Base-by-base conservation (phyloP, 2,797 vertebrate genomes). In the Acanthis flammea region DNA sequence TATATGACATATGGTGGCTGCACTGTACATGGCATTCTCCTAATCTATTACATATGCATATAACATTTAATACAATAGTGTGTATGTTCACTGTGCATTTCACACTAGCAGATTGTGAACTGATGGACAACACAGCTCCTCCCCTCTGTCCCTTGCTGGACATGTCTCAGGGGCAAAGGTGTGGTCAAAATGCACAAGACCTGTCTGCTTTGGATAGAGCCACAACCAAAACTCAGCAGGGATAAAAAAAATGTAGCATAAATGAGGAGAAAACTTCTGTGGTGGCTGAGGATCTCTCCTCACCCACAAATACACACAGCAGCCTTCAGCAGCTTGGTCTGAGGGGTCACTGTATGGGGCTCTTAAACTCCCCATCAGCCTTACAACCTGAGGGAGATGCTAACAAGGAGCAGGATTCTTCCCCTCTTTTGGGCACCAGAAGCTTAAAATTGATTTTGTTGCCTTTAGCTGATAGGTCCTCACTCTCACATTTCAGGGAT, bases 1-100 rank as follows among this genome's bases (percentile, higher is more conserved):
- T 95, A 80, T 97, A 90, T 95, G 77, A 94, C 95, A 95, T 94
- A 86, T 96, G 85, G 92, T 88, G 74, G 94, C 88, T 87, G 88
- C n/a, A 28, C 91, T 95, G 93, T 60, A 90, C 86, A 91, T 65
- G 0, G 77, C 88, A 77, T 85, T 93, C 80, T 95, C 86, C 71
- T 95, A 90, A 96, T 72, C 73, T 30, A 81, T 70, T 91, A 44
- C 92, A 95, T 47, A 84, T 91, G 94, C 70, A 90, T 27, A 30
- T 42, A 88, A 44, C 7, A 1, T 88, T 91, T 63, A 65, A 90
- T 75, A 78, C 37, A 72, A 35, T 54, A 35, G 41, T 7, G 12
- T 23, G 11, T 6, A 44, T 57, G 33, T 45, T 50, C 42, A 80
- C 28, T 0, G 0, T 28, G 35, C 21, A 18, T 58, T 27, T 68